Conservation (phyloP, 2,888 invertebrate species). For the Nymphalis c-album region DNA sequence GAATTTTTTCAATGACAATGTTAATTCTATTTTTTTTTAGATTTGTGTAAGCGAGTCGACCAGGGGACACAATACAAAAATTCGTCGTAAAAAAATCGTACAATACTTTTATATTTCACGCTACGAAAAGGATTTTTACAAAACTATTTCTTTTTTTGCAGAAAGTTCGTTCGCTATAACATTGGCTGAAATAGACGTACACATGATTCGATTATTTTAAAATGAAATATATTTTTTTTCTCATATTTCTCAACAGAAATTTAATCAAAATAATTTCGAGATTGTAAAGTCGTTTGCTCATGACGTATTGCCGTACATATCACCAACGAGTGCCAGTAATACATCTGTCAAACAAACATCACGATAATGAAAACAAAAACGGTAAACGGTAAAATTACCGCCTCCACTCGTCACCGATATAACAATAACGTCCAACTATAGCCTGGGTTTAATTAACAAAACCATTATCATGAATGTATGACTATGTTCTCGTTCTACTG, state of each 20-base stretch:
- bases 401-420: slow-evolving; percentile 44
- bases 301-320: slow-evolving; percentile 19
- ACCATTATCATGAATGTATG: slow-evolving; percentile 56
- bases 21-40: slow-evolving; percentile 4
- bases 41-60: slow-evolving; percentile 6
- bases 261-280: not conserved
- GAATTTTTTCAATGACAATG: not conserved
- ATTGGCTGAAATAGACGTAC: no score
- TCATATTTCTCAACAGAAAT: not conserved
- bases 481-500: slow-evolving; percentile 51
- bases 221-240: not conserved
- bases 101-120: slow-evolving; percentile 7
- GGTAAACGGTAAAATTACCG: slow-evolving; percentile 52
- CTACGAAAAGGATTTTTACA: slow-evolving; percentile 5
- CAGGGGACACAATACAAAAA: slow-evolving; percentile 9
- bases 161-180: not conserved
- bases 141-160: slow-evolving; percentile 1
- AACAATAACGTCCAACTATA: slow-evolving; percentile 52
- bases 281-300: not conserved
- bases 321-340: slow-evolving; percentile 13
- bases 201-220: no score
- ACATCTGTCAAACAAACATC: slow-evolving; percentile 44
- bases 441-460: slow-evolving; percentile 59
- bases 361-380: slow-evolving; percentile 54
- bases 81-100: slow-evolving; percentile 8